Base-by-base conservation (phyloP, 2,113 vertebrate genomes). In the Microcebus lehilahytsara region DNA sequence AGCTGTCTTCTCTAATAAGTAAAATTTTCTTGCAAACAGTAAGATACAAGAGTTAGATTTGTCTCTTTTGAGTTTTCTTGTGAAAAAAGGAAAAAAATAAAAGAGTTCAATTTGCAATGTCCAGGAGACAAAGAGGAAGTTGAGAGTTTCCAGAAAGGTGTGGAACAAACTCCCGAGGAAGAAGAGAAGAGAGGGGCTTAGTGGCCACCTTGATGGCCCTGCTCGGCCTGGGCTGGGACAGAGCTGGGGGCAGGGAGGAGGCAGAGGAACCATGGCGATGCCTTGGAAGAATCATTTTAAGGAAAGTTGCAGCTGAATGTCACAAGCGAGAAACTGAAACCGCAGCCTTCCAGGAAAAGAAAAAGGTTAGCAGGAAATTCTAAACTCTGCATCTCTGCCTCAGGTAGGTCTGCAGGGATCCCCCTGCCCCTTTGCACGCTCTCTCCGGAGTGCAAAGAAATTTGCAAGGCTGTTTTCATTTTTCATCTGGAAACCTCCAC, bases 321-420 rank as follows among this genome's bases (percentile, higher is more conserved):
- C 84, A 40, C 83, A 74, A 71, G 42, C 40, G 60, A 53, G 93
- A 80, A 80, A 71, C 19, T 3, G 2, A 84, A 78, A 17, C 67
- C 62, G 14, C 46, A 23, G 37, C 11, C 23, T 12, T 60, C 27
- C n/a, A 60, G 49, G 42, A 49, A 51, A 91, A 53, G n/a, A 20
- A 67, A 74, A 34, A 13, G 20, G 3, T 42, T 53, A 67, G 25
- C 17, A 30, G 86, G 77, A 78, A 87, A 85, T n/a, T 60, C 75
- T 71, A 37, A 93, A 58, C 49, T 67, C 30, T 2, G 2, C 60
- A 34, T 58, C 81, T 96, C 66, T 87, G 81, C 64, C 81, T 77
- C 96, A 79, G 92, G 90, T 88, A 23, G 51, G 64, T 83, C 95
- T 91, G 14, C 12, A 84, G 80, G 75, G 87, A 85, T 23, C 80